Conservation (phyloP, 2,113 vertebrate genomes). For the Piliocolobus tephrosceles region DNA sequence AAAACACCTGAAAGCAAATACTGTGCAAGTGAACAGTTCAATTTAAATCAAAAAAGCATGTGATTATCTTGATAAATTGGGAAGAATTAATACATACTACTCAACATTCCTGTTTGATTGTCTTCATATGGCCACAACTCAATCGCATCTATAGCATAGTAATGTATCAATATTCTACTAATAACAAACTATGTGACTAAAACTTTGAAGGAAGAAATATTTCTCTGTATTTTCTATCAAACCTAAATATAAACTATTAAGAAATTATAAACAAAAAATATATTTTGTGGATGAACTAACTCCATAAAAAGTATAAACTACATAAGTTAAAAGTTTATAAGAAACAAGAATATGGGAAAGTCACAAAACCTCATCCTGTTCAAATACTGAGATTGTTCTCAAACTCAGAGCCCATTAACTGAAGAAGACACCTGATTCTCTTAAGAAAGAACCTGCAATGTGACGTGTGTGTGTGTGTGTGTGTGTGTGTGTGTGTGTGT, state of each 20-base stretch:
- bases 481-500: neutral
- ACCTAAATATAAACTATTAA: neutral
- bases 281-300: neutral
- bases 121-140: neutral
- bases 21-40: neutral
- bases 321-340: neutral
- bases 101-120: neutral
- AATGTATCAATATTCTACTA: neutral
- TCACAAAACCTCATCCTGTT: accelerated
- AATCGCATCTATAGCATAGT: neutral
- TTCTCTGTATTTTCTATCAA: neutral
- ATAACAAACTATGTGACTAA: neutral
- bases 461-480: neutral
- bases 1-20: neutral
- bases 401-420: neutral
- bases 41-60: neutral
- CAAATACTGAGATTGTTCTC: neutral
- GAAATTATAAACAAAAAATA: neutral
- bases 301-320: neutral
- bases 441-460: neutral
- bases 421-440: neutral
- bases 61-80: neutral
- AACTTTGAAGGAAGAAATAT: neutral
- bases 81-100: neutral
- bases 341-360: neutral